Base-by-base conservation (phyloP, 1,140 invertebrate species). In the Alviniconcha marisindica region DNA sequence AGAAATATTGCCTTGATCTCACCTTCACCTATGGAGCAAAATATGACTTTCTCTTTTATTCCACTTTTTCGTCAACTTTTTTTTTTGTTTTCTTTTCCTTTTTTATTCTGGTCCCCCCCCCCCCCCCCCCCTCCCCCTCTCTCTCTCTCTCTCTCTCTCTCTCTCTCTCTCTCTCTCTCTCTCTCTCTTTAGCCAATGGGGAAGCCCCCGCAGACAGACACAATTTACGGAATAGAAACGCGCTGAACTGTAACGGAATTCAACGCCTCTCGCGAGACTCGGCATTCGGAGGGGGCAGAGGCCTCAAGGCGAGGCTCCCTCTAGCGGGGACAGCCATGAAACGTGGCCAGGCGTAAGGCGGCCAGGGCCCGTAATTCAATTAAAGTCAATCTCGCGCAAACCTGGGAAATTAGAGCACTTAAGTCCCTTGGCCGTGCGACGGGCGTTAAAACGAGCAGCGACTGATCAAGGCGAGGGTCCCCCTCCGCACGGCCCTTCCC, bases 401-500 rank as follows among this genome's bases (percentile, higher is more conserved):
- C 78, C 78, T 80, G 78, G 78, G 78, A 80, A 80, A 80, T 80
- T 63, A 80, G 60, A 80, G 78, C 78, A 80, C 78, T 80, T 80
- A 60, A 80, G 56, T 54, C 28, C 51, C 54, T 31, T 28, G 78
- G 60, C 40, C 56, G 15, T 38, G 51, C 42, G 78, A 66, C 78
- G 60, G 78, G 78, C 56, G 78, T 80, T 80, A 80, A 80, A 80
- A 80, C 78, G 78, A 66, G n/a, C 56, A 60, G 38, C 56, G 36
- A 40, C 56, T 80, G 78, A 80, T 80, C 73, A 76, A 51, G 40
- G 73, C 21, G 18, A n/a, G 42, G 10, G 44, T 7, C 4, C 5
- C 3, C n/a, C 15, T 21, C 31, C 71, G 36, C 42, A 31, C 63
- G 7, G 7, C 28, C 28, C 31, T 31, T 69, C 12, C 31, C 10